Conservation (phyloP, 2,113 vertebrate genomes). For the Strigops habroptila region DNA sequence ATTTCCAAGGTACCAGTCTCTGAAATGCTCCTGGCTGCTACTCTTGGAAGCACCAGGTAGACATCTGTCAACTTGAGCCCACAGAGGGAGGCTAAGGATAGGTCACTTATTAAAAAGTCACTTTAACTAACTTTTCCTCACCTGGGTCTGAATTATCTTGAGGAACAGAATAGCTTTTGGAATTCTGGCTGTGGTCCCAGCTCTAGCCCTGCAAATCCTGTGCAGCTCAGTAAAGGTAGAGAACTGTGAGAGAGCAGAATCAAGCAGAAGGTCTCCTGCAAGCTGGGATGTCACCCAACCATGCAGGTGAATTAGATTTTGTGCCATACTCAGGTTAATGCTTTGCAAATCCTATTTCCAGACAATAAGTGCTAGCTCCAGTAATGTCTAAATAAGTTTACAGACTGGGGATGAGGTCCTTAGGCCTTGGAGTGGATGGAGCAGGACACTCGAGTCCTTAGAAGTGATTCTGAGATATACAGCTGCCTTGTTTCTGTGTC, state of each 20-base stretch:
- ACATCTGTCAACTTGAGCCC: background rate
- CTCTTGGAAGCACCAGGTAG: background rate
- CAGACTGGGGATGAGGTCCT: background rate
- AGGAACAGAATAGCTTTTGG: background rate
- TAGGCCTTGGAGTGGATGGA: background rate
- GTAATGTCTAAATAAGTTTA: background rate
- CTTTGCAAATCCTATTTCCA: background rate
- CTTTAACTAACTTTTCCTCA: background rate
- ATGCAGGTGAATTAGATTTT: background rate
- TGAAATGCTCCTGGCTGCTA: background rate
- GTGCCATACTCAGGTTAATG: background rate
- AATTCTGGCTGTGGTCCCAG: background rate
- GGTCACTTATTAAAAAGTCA: background rate
- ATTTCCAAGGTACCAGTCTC: background rate
- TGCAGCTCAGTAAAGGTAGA: background rate
- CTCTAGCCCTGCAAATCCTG: background rate
- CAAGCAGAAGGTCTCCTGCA: background rate
- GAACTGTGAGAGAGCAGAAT: background rate
- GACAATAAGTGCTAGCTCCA: accelerated
- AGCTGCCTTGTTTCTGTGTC: background rate
- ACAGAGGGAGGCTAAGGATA: background rate
- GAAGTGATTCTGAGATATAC: background rate
- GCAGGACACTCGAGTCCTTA: background rate
- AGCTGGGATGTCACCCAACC: background rate
- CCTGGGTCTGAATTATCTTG: accelerated